Base-by-base conservation (phyloP, 2,888 invertebrate species). In the Ormyrus pomaceus region DNA sequence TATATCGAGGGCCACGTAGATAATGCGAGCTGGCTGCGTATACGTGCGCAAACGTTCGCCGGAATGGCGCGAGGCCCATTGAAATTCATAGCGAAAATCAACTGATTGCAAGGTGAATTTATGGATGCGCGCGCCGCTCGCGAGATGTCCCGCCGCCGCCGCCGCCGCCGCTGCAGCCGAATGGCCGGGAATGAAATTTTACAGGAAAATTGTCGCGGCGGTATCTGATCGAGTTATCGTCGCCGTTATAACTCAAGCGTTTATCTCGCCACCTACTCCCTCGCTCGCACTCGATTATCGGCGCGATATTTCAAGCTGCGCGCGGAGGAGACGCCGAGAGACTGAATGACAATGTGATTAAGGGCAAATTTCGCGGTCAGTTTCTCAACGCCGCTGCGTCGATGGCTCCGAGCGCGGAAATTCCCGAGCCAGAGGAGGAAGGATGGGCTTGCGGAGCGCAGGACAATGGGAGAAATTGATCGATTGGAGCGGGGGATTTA, bases 71-170 rank as follows among this genome's bases (percentile, higher is more conserved):
- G 58, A 5, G 5, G 13, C 9, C 59, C 56, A 78, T 78, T 81
- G 65, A 81, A 78, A 81, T 79, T 78, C 81, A 76, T 78, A 68
- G 75, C 58, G 78, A 79, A 72, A 66, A 64, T 81, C 78, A 66
- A 68, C 72, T 79, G 78, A 81, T 78, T 72, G 75, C 78, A 9
- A 51, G 64, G n/a, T 69, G 75, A 80, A 80, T 80, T 75, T 80
- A 80, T 76, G 73, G 69, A 50, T 34, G 62, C 46, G 55, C 55
- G 34, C 6, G 58, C 13, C 3, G 50, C 48, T 59, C 34, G 53
- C 13, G 55, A n/a, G 56, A 65, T 50, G 68, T 50, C 34, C 34
- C 59, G 19, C 61, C 9, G 10, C 61, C 9, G 10, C 19, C 9
- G 10, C 19, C 5, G 59, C 48, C 10, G 55, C 5, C 34, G 62